Percentiles rank a stretch among this genome's conserved stretches.
Conservation (phyloP, 1,140 invertebrate species). For the Caerostris darwini region DNA sequence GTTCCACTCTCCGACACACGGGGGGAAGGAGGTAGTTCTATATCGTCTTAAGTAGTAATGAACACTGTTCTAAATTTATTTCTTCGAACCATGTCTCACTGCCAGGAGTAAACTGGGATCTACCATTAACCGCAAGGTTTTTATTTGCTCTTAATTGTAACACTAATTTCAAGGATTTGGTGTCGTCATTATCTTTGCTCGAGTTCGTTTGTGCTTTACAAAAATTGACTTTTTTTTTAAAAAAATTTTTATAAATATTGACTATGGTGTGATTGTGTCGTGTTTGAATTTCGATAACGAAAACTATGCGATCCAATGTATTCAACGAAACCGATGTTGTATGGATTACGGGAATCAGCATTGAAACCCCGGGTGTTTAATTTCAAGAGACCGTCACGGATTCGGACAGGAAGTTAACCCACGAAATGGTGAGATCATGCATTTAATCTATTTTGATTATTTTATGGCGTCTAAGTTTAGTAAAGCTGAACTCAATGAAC, state of each 20-base stretch:
- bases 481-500: neutral
- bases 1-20: neutral
- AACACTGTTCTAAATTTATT: slow-evolving; percentile 72
- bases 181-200: slow-evolving; percentile 18
- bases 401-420: neutral
- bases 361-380: neutral
- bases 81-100: slow-evolving; percentile 26
- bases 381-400: neutral
- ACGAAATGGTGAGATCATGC: slow-evolving; percentile 31
- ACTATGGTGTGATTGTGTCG: neutral
- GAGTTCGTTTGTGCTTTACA: neutral
- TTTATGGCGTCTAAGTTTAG: too few species aligned
- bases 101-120: slow-evolving; percentile 58
- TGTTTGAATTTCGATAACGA: neutral
- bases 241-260: neutral
- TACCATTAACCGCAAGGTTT: slow-evolving; percentile 28
- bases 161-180: slow-evolving; percentile 58
- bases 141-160: slow-evolving; percentile 55
- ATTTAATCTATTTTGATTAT: too few species aligned
- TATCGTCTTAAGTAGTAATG: slow-evolving; percentile 52
- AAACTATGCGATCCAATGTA: slow-evolving; percentile 37
- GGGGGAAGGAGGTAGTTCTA: neutral
- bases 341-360: slow-evolving; percentile 41
- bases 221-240: neutral
- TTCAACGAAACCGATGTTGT: neutral